Conservation (phyloP, 2,113 vertebrate genomes). For the Shinisaurus crocodilurus region DNA sequence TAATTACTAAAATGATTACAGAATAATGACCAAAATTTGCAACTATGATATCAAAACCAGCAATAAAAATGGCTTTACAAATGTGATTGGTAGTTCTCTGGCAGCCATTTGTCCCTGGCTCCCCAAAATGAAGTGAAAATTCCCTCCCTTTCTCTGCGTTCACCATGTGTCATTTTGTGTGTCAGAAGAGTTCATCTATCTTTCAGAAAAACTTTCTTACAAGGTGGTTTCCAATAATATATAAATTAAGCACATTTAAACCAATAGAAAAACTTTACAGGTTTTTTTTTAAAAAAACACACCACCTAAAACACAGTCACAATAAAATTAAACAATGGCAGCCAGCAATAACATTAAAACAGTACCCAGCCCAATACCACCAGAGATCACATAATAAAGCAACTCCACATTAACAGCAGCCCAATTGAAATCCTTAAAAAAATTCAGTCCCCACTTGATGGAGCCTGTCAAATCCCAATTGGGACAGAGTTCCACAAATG, state of each 20-base stretch:
- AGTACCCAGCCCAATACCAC: background rate
- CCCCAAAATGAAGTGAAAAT: background rate
- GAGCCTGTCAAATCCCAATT: background rate
- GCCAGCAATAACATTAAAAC: background rate
- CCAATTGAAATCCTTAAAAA: background rate
- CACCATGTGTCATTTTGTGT: background rate
- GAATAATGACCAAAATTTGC: background rate
- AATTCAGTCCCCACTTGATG: background rate
- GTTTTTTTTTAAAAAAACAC: background rate
- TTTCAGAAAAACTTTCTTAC: background rate
- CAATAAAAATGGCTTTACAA: background rate
- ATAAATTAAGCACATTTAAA: background rate
- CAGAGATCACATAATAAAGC: background rate
- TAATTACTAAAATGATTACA: background rate
- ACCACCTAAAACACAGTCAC: background rate
- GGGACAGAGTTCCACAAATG: background rate
- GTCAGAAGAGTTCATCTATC: background rate
- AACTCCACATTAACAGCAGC: background rate
- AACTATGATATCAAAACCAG: background rate
- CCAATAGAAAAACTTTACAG: background rate
- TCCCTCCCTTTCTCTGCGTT: background rate
- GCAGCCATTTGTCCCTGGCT: background rate
- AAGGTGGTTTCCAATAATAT: background rate
- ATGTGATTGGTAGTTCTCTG: background rate
- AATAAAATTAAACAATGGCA: background rate